Evolutionary conservation across 2,797 vertebrate species (phyloP), one percentile per base, ranked within the genome.

Genomic region (Sebastolobus altivelis): DNA sequence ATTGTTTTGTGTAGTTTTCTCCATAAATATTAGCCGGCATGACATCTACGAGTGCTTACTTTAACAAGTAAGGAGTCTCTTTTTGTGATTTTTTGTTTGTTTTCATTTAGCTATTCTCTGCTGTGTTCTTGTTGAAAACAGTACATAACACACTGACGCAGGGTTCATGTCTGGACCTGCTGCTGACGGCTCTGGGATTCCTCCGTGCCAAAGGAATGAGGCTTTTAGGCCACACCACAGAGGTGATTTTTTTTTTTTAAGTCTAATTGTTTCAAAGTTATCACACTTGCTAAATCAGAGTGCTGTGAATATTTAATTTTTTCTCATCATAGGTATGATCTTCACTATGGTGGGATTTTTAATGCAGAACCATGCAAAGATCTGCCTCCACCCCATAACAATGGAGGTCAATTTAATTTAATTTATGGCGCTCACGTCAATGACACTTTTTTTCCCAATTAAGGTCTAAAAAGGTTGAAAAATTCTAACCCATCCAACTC

Each of bases 131-230:
- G 40, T 14, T 75, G 49, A 79, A 54, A 77, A 71, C 2, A 3
- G 16, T 61, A 52, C n/a, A 65, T 6, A 27, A 70, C 69, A 59
- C 22, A 10, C 6, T 66, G 81, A 85, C 20, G 11, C 72, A 27
- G 58, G 8, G 43, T 75, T 93, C 93, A 14, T 81, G 94, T 87
- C 83, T 40, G 65, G 77, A 90, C 93, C 67, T 92, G 94, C 82
- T 11, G 66, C 67, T 55, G 80, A 67, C 22, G 13, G 37, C 69
- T 75, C 54, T 69, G 72, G 78, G 86, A 91, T 87, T 92, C 85
- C 75, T 91, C 66, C 10, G 63, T 7, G 29, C 40, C 55, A 38
- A 27, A 82, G 72, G 65, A 90, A 82, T 78, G 82, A 35, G 49
- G 65, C 61, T 61, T 60, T 56, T 58, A 4, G 56, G n/a, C 72